Base-by-base conservation (phyloP, 2,888 invertebrate genomes). In the Carcina quercana region DNA sequence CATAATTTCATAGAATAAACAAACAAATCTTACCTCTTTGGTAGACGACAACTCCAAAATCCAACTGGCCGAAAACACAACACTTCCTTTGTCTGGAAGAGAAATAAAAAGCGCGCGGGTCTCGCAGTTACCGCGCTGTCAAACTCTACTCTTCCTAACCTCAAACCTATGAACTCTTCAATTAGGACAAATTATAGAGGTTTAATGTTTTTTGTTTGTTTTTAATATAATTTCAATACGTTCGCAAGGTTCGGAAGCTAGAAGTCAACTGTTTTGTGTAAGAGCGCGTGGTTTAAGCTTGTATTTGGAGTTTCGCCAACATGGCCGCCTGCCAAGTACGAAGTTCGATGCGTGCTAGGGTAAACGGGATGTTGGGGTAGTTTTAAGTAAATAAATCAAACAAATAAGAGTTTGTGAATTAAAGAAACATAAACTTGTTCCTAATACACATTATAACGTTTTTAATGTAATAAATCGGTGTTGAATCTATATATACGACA, bases 281-380 rank as follows among this genome's bases (percentile, higher is more conserved):
- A 34, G 36, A 37, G 40, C 41, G 43, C 41, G 43, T 49, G 50
- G 54, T 47, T 47, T 47, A 48, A 45, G 45, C 50, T 45, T 50
- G 43, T 51, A 44, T 38, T 55, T 74, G 85, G 85, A 66, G 38
- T 28, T 3, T 34, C 32, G 70, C 84, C 84, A 85, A 80, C 14
- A 64, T 86, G 87, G 87, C 74, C 14, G 1, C 1, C 0, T 47
- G 85, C 87, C 87, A 87, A 87, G 66, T 78, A 86, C 86, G 86
- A 76, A 86, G 75, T 31, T 15, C 28, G 11, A 26, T 26, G 36
- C 26, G 12, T 21, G 2, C 12, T 49, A 50, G 54, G 70, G 73
- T 62, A 34, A 38, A 31, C 5, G 35, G 13, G 17, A n/a, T 20
- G 20, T 28, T 1, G 10, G 38, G 39, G 30, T 38, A 19, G 12